A percentile compares a stretch with the other conserved stretches of the same genome.
phyloP scores from a whole-genome alignment of 2,888 invertebrate species.

The Orthosia gracilis region DNA sequence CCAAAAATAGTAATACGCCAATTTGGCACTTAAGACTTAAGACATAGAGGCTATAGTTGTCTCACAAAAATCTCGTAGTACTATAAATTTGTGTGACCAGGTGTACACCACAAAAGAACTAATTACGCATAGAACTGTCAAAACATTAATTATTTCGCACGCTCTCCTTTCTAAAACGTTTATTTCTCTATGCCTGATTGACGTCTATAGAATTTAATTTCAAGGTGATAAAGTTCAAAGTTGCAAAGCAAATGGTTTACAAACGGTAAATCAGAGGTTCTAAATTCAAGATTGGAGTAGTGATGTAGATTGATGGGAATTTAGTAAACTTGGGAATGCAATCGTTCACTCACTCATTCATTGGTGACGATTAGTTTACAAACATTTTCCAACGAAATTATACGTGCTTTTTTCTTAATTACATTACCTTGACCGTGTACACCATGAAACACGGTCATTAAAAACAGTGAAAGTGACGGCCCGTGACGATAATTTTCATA shows the following conservation, averaged over 20 bases:
- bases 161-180: slow-evolving; percentile 75
- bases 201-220: slow-evolving; percentile 25
- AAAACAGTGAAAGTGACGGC: slow-evolving; percentile 47
- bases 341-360: slow-evolving; percentile 38
- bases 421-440: not conserved
- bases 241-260: slow-evolving; percentile 31
- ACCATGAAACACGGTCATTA: slow-evolving; percentile 1
- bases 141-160: slow-evolving; percentile 82
- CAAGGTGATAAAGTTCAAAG: slow-evolving; percentile 46
- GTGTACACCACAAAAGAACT: slow-evolving; percentile 68
- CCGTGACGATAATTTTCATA: slow-evolving; percentile 15
- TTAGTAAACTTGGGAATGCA: slow-evolving; percentile 41
- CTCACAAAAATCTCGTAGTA: slow-evolving; percentile 19
- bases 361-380: not conserved
- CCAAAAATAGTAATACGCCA: slow-evolving; percentile 1
- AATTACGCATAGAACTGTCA: slow-evolving; percentile 77
- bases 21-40: fast-evolving
- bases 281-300: slow-evolving; percentile 66
- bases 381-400: slow-evolving; percentile 11
- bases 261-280: slow-evolving; percentile 44
- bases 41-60: slow-evolving; percentile 29
- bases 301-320: slow-evolving; percentile 66
- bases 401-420: not conserved
- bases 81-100: slow-evolving; percentile 54
- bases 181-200: slow-evolving; percentile 12